Evolutionary conservation across 2,888 invertebrate species (phyloP).

Genomic region (Pinctada fucata): DNA sequence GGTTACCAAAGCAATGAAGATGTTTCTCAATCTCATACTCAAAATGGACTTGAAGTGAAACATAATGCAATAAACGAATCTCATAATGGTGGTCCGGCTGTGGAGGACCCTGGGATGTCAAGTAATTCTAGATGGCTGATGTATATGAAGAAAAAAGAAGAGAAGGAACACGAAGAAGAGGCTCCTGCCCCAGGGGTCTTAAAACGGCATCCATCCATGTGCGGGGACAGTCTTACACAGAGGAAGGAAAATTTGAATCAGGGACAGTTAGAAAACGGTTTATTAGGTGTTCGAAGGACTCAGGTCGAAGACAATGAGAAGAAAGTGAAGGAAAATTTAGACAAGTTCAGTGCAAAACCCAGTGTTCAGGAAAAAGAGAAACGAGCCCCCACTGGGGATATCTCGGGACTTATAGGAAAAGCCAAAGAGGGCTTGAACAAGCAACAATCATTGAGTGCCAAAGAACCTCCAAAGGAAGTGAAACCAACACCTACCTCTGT

Average conservation of each 20-base stretch:
- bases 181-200: constrained; percentile 31
- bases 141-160: constrained; percentile 69
- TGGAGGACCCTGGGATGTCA: constrained; percentile 41
- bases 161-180: constrained; percentile 44
- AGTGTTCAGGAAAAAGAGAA: constrained; percentile 46
- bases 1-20: constrained; percentile 57
- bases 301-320: constrained; percentile 43
- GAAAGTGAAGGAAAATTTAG: constrained; percentile 52
- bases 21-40: constrained; percentile 26
- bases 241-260: constrained; percentile 48
- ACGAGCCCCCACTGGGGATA: constrained; percentile 77
- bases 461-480: constrained; percentile 41
- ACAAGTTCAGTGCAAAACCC: constrained; percentile 45
- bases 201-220: constrained; percentile 27
- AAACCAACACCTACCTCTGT: constrained; percentile 34
- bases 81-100: constrained; percentile 29
- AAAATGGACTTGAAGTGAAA: constrained; percentile 45
- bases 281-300: constrained; percentile 18
- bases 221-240: constrained; percentile 43
- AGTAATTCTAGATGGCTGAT: constrained; percentile 76
- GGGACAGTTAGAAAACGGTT: constrained; percentile 26
- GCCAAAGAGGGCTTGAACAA: constrained; percentile 89
- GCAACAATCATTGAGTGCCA: constrained; percentile 34
- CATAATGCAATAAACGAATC: constrained; percentile 58
- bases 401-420: constrained; percentile 93